A percentile compares a stretch with the other conserved stretches of the same genome.
Conservation (phyloP, 2,113 vertebrate genomes). For the Siphamia tubifer region DNA sequence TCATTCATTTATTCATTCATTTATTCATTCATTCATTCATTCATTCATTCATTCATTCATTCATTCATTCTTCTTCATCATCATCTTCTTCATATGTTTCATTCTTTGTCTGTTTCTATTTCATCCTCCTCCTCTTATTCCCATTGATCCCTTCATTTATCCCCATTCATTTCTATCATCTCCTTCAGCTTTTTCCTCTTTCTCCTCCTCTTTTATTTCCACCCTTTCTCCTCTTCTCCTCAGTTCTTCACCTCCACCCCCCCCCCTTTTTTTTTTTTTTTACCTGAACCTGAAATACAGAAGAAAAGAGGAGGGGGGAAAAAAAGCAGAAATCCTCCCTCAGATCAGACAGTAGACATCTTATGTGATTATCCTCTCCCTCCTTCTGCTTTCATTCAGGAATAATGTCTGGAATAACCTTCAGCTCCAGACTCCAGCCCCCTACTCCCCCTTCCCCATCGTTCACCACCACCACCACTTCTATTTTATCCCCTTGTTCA, state of each 20-base stretch:
- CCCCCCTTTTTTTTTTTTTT: neutral
- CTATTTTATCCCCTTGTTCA: conserved; percentile 58
- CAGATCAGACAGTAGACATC: conserved; percentile 14
- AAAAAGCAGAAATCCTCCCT: neutral
- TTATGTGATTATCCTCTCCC: conserved; percentile 37
- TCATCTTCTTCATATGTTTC: no score
- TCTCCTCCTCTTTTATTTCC: neutral
- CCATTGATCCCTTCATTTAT: neutral
- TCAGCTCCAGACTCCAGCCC: conserved; percentile 45
- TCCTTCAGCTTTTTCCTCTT: no score
- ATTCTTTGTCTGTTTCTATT: no score
- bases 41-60: no score
- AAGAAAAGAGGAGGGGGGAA: neutral
- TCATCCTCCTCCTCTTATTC: neutral
- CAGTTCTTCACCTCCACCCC: neutral
- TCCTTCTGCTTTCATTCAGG: conserved; percentile 39
- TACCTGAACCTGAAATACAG: neutral
- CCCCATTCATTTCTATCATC: neutral
- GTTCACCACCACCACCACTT: conserved; percentile 15
- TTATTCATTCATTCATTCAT: no score
- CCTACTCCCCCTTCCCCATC: conserved; percentile 4
- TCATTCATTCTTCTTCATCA: neutral
- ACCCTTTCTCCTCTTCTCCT: neutral
- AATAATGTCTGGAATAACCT: conserved; percentile 72
- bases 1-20: no score